Evolutionary conservation across 2,888 invertebrate genomes (phyloP).

Genomic region (Pollenia griseotomentosa): DNA sequence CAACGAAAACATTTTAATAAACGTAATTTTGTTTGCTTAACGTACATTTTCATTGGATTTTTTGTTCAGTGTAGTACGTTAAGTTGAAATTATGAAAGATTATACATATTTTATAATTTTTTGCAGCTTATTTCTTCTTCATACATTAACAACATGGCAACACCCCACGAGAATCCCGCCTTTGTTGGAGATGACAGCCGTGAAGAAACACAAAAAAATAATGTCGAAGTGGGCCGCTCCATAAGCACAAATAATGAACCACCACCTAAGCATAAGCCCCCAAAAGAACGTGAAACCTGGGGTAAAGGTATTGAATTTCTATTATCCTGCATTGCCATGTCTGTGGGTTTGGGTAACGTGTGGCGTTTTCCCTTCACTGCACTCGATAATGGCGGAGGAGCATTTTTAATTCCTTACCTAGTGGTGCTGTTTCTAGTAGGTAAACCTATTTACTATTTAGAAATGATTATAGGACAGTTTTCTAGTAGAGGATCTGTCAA

Average conservation of each 20-base stretch:
- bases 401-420: slow-evolving; percentile 88
- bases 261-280: slow-evolving; percentile 32
- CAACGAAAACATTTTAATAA: too few species aligned
- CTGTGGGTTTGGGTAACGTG: slow-evolving; percentile 89
- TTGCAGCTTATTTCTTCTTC: not conserved
- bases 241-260: slow-evolving; percentile 61
- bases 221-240: slow-evolving; percentile 60
- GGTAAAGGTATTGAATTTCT: slow-evolving; percentile 84
- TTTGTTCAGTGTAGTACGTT: too few species aligned
- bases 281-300: slow-evolving; percentile 82
- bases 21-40: too few species aligned
- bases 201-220: slow-evolving; percentile 55
- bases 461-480: slow-evolving; percentile 90
- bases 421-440: slow-evolving; percentile 88
- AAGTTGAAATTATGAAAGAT: too few species aligned
- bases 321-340: slow-evolving; percentile 85
- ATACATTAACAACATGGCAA: slow-evolving; percentile 64
- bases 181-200: slow-evolving; percentile 82
- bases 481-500: slow-evolving; percentile 89
- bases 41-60: too few species aligned
- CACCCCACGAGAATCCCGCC: slow-evolving; percentile 80
- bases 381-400: slow-evolving; percentile 88
- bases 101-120: not conserved
- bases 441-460: slow-evolving; percentile 89
- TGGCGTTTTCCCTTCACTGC: slow-evolving; percentile 89